These are phyloP conservation scores for Sisor rabdophorus DNA, from an alignment of 2,113 vertebrate species.

Conservation along the genomic window DNA sequence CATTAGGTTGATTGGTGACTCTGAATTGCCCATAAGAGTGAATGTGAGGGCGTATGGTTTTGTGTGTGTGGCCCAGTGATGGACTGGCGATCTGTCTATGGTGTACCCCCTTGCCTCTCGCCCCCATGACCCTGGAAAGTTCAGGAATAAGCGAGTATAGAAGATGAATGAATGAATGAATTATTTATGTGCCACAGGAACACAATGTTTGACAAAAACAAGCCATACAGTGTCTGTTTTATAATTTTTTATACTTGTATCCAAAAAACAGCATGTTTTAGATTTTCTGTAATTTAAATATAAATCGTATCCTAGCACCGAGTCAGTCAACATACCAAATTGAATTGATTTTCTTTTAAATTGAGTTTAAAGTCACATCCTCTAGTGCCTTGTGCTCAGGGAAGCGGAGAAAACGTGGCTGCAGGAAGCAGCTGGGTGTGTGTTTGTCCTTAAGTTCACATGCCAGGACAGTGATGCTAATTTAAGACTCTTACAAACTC, in stretches of 20 bases:
- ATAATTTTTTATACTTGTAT: conserved; percentile 35
- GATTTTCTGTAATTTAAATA: conserved; percentile 20
- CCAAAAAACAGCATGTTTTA: conserved; percentile 18
- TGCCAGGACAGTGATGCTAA: conserved; percentile 38
- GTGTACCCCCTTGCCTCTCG: no score
- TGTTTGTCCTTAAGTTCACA: conserved; percentile 34
- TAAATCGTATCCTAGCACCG: conserved; percentile 10
- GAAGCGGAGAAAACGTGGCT: conserved; percentile 24
- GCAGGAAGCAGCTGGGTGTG: conserved; percentile 27
- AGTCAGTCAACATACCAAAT: conserved; percentile 6
- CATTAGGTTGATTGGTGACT: no score
- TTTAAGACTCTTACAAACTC: conserved; percentile 34
- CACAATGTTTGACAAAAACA: conserved; percentile 18
- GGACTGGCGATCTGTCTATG: no score
- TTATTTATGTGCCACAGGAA: conserved; percentile 37
- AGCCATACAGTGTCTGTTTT: conserved; percentile 21
- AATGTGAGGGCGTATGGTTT: no score
- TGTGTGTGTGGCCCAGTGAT: no score
- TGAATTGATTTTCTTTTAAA: neutral
- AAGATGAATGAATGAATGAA: neutral
- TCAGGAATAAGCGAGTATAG: no score
- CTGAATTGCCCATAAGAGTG: no score
- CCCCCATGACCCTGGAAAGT: no score
- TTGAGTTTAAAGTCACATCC: neutral
- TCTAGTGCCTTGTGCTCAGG: neutral